Conservation (phyloP, 1,140 invertebrate genomes). For the Paraescarpia echinospica region DNA sequence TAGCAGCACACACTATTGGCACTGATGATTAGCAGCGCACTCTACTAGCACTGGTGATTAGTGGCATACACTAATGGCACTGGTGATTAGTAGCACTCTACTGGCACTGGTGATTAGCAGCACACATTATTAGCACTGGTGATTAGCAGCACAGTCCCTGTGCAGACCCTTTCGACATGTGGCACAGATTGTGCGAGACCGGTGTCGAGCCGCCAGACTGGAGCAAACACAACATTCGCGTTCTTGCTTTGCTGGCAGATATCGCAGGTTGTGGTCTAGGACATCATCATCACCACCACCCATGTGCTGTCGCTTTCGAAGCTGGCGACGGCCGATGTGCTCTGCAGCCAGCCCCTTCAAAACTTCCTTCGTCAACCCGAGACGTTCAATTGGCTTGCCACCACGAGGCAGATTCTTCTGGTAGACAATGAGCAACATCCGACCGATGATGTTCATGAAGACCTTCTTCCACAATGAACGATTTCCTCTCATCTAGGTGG, state of each 20-base stretch:
- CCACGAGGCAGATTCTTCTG: background rate
- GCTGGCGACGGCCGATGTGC: no score
- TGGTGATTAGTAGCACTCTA: background rate
- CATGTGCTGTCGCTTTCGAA: no score
- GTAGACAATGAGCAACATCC: background rate
- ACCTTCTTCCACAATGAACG: background rate
- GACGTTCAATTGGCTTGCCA: background rate
- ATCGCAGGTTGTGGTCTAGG: no score
- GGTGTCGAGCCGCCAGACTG: slow-evolving; percentile 4
- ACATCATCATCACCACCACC: no score
- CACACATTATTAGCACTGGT: background rate
- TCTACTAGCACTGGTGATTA: no score
- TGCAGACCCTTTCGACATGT: background rate
- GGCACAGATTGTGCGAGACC: slow-evolving; percentile 10
- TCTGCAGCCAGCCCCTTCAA: no score
- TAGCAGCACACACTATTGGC: no score
- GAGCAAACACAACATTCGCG: no score
- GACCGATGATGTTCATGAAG: background rate
- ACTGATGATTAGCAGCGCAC: no score
- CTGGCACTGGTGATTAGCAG: background rate
- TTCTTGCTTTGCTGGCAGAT: no score
- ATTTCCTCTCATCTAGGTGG: slow-evolving; percentile 9
- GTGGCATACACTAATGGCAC: no score
- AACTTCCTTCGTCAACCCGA: no score
- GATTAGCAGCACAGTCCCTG: background rate